Percentiles rank a stretch among this genome's conserved stretches.
phyloP scores from a whole-genome alignment of 2,797 vertebrate species.

The Mormyrus hasselquistii region DNA sequence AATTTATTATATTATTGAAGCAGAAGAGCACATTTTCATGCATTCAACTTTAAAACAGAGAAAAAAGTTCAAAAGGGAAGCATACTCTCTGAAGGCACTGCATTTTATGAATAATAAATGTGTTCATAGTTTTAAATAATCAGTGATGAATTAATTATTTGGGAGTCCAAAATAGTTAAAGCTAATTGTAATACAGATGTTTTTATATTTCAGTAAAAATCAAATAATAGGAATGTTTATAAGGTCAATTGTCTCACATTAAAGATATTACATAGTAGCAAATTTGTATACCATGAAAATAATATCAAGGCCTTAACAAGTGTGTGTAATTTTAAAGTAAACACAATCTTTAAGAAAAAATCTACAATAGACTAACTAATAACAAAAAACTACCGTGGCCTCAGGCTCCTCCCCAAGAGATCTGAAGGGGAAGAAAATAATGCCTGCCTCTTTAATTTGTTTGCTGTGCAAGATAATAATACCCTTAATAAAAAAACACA shows the following conservation, averaged over 20 bases:
- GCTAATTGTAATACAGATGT: neutral
- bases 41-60: neutral
- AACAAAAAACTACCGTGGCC: neutral
- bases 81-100: neutral
- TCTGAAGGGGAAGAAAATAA: neutral
- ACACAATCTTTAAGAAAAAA: neutral
- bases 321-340: neutral
- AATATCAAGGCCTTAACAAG: neutral
- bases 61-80: neutral
- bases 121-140: neutral
- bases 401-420: neutral
- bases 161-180: neutral
- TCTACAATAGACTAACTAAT: neutral
- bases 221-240: neutral
- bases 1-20: neutral
- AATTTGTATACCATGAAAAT: neutral
- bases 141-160: constrained; percentile 2
- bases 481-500: neutral
- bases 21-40: neutral
- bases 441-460: neutral
- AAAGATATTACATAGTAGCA: neutral
- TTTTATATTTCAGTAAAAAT: neutral
- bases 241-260: neutral
- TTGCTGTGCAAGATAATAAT: neutral
- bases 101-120: constrained; percentile 5